phyloP scores from a whole-genome alignment of 2,888 invertebrate species.

The Drosophila leonis region DNA sequence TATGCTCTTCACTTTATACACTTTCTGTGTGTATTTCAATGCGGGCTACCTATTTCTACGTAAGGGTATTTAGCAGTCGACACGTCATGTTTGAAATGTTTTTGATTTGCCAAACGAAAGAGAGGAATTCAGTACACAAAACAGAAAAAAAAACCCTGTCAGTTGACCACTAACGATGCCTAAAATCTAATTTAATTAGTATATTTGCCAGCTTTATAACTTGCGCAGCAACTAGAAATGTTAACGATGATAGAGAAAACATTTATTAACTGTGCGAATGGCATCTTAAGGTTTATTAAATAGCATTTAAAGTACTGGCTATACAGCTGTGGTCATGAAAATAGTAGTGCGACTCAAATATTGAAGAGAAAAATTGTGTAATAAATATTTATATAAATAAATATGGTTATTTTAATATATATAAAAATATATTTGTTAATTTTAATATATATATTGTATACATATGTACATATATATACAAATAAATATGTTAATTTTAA shows the following conservation, averaged over 20 bases:
- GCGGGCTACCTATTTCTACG: no score
- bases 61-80: background rate
- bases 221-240: conserved; percentile 6
- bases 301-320: background rate
- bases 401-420: no score
- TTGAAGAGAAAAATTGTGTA: no score
- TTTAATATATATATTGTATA: no score
- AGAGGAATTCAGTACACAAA: background rate
- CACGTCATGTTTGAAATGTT: conserved; percentile 36
- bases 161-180: conserved; percentile 55
- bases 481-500: no score
- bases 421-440: no score
- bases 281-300: background rate
- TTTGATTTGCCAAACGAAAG: conserved; percentile 15
- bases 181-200: conserved; percentile 63
- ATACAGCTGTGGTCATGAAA: no score
- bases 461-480: no score
- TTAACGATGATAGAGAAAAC: background rate
- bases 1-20: background rate
- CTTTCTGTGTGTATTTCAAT: background rate
- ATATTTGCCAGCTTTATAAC: conserved; percentile 9
- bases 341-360: no score
- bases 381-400: no score
- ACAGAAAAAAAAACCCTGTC: conserved; percentile 34
- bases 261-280: background rate